These are phyloP conservation scores for Rhorus exstirpatorius DNA, from an alignment of 2,888 invertebrate species.

Conservation along the genomic window DNA sequence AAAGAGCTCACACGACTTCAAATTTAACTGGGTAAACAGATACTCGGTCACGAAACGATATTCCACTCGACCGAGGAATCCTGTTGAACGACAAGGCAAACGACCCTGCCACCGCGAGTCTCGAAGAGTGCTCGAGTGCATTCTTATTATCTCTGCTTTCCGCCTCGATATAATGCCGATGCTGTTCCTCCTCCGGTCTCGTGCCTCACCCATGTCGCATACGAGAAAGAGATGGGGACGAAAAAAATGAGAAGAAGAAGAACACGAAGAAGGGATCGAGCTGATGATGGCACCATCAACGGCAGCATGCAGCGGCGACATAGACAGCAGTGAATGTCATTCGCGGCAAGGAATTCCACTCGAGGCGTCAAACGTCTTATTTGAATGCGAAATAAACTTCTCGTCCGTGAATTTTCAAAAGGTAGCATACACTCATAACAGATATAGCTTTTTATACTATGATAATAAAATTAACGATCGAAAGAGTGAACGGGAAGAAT, in stretches of 20 bases:
- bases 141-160: conserved; percentile 61
- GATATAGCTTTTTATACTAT: conserved; percentile 19
- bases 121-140: conserved; percentile 56
- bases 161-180: conserved; percentile 40
- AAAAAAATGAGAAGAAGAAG: neutral
- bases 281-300: neutral
- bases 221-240: conserved; percentile 25
- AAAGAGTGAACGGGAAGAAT: conserved; percentile 31
- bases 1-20: conserved; percentile 67
- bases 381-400: conserved; percentile 59
- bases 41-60: conserved; percentile 78
- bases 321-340: conserved; percentile 50
- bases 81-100: conserved; percentile 49
- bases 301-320: conserved; percentile 34
- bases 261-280: conserved; percentile 16
- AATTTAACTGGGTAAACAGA: conserved; percentile 77
- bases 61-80: conserved; percentile 72
- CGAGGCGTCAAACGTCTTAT: conserved; percentile 61
- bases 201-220: conserved; percentile 30
- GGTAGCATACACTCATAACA: neutral
- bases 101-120: conserved; percentile 27
- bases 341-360: conserved; percentile 58
- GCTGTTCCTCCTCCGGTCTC: conserved; percentile 32
- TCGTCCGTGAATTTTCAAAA: conserved; percentile 30
- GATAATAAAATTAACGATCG: conserved; percentile 46